Conservation (phyloP, 2,888 invertebrate genomes). For the Drosophila macrospina region DNA sequence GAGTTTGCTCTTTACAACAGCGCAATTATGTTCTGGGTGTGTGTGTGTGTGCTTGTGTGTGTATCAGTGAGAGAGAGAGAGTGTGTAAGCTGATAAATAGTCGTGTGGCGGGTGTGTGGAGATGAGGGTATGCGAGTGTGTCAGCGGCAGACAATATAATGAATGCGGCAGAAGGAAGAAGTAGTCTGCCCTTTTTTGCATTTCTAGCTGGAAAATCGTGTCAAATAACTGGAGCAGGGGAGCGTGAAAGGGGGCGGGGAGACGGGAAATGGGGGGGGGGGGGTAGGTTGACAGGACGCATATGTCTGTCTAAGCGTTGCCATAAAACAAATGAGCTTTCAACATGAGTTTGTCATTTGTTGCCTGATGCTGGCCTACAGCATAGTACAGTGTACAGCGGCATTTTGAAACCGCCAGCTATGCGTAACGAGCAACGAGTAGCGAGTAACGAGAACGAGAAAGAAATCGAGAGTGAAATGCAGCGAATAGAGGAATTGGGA, state of each 20-base stretch:
- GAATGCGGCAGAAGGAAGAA: slow-evolving; percentile 61
- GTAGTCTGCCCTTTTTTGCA: slow-evolving; percentile 48
- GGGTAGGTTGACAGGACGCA: slow-evolving; percentile 39
- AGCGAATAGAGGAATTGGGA: no score
- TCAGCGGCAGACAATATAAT: slow-evolving; percentile 64
- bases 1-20: slow-evolving; percentile 35
- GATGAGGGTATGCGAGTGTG: slow-evolving; percentile 23
- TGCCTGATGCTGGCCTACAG: slow-evolving; percentile 31
- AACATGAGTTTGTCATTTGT: slow-evolving; percentile 77
- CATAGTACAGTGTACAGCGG: slow-evolving; percentile 11
- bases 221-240: slow-evolving; percentile 73
- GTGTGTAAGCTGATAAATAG: slow-evolving; percentile 45
- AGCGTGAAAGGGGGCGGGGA: slow-evolving; percentile 1
- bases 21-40: slow-evolving; percentile 57
- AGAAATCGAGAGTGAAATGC: neutral
- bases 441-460: neutral
- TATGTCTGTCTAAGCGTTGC: slow-evolving; percentile 66
- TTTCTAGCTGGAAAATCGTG: slow-evolving; percentile 67
- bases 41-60: slow-evolving; percentile 10
- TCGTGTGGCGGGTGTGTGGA: slow-evolving; percentile 10
- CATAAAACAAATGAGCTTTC: slow-evolving; percentile 79
- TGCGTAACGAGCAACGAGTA: neutral
- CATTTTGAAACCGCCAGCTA: no score
- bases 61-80: slow-evolving; percentile 5
- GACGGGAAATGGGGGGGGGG: neutral